Evolutionary conservation across 2,888 invertebrate species (phyloP).

Genomic region (Ophonus ardosiacus): DNA sequence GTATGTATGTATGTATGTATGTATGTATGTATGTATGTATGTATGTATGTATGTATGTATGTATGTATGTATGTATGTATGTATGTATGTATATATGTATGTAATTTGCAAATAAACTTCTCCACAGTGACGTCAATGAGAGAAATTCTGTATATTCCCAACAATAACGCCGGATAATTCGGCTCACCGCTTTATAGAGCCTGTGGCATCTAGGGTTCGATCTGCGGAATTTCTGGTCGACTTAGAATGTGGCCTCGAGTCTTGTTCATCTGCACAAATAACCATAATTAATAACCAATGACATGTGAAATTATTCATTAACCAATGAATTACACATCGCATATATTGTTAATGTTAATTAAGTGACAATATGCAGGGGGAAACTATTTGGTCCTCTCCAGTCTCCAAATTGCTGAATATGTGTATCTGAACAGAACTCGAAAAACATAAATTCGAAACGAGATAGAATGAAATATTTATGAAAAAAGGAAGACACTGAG

Average conservation of each 20-base stretch:
- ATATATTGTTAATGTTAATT: not conserved
- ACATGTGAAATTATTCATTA: conserved; percentile 45
- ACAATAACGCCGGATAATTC: not conserved
- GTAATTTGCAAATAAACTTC: too few species aligned
- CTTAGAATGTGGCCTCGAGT: conserved; percentile 1
- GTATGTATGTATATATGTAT: too few species aligned
- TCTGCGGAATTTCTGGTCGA: conserved; percentile 5
- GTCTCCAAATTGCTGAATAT: not conserved
- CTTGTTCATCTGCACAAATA: conserved; percentile 42
- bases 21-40: too few species aligned
- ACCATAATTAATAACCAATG: conserved; percentile 35
- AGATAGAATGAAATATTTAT: too few species aligned
- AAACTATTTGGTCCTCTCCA: not conserved
- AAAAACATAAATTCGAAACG: too few species aligned
- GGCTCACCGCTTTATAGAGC: not conserved
- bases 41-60: too few species aligned
- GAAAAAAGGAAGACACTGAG: too few species aligned
- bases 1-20: too few species aligned
- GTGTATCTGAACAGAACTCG: not conserved
- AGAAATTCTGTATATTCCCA: too few species aligned
- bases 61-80: too few species aligned
- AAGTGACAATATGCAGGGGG: not conserved
- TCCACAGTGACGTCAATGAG: too few species aligned
- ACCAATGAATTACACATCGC: conserved; percentile 6
- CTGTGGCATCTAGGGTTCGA: not conserved